phyloP scores from a whole-genome alignment of 2,888 invertebrate genomes.

The Clunio marinus region DNA sequence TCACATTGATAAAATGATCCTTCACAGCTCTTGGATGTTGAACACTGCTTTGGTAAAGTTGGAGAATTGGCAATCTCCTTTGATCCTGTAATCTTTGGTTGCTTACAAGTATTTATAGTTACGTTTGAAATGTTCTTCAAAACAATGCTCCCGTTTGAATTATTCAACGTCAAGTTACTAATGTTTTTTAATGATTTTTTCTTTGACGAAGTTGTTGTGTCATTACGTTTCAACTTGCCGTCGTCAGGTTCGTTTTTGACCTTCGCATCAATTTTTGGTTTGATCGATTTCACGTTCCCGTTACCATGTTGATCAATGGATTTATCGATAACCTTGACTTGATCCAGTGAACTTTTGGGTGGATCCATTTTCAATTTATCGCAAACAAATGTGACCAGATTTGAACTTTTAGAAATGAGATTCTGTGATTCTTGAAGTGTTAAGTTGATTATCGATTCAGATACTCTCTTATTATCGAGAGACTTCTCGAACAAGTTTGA shows the following conservation, averaged over 20 bases:
- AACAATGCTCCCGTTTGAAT: conserved; percentile 7
- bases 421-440: conserved; percentile 51
- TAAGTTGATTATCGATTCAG: conserved; percentile 50
- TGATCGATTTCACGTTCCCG: conserved; percentile 18
- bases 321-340: conserved; percentile 17
- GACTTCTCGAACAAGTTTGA: not conserved
- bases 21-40: conserved; percentile 22
- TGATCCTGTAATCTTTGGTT: not conserved
- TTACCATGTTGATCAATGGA: not conserved
- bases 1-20: conserved; percentile 21
- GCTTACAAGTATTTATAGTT: conserved; percentile 17
- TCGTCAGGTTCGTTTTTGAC: conserved; percentile 3
- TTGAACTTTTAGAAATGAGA: conserved; percentile 45
- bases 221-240: conserved; percentile 20
- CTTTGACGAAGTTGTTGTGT: conserved; percentile 25
- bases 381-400: conserved; percentile 9
- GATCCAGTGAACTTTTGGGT: not conserved
- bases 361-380: conserved; percentile 20
- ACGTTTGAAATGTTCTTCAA: conserved; percentile 32
- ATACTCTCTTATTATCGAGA: conserved; percentile 45
- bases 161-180: conserved; percentile 50
- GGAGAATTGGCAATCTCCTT: not conserved
- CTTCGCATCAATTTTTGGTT: conserved; percentile 19
- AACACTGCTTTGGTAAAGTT: not conserved
- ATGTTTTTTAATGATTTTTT: conserved; percentile 48